Conservation (phyloP, 2,888 invertebrate species). For the Melipona beecheii region DNA sequence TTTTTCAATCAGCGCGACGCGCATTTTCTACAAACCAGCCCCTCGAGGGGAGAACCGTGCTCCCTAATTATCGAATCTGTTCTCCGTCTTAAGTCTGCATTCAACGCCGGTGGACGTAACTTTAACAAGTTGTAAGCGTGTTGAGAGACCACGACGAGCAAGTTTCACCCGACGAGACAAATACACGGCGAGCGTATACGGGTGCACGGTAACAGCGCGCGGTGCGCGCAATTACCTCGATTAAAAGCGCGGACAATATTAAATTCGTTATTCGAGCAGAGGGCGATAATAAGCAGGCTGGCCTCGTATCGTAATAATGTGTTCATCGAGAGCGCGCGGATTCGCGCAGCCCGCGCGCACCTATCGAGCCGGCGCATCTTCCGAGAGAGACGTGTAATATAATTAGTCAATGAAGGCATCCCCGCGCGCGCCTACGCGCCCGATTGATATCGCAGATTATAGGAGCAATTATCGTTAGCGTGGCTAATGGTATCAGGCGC, state of each 20-base stretch:
- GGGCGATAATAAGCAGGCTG: constrained; percentile 12
- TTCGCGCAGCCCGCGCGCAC: constrained; percentile 59
- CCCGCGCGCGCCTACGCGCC: constrained; percentile 70
- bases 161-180: neutral
- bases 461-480: constrained; percentile 79
- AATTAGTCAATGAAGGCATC: constrained; percentile 80
- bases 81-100: neutral
- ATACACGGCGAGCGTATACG: neutral
- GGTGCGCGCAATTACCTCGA: neutral
- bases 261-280: constrained; percentile 17
- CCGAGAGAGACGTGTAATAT: constrained; percentile 73
- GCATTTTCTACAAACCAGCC: neutral
- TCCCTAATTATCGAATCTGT: neutral
- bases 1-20: neutral
- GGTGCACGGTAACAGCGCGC: neutral
- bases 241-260: constrained; percentile 9
- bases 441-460: constrained; percentile 81
- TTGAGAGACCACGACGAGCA: neutral
- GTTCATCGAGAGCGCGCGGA: constrained; percentile 55
- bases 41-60: neutral
- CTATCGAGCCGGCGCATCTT: constrained; percentile 75
- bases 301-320: constrained; percentile 39
- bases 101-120: neutral
- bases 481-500: constrained; percentile 76
- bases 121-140: neutral